phyloP scores from a whole-genome alignment of 1,140 invertebrate species.

The Leptopilina boulardi region DNA sequence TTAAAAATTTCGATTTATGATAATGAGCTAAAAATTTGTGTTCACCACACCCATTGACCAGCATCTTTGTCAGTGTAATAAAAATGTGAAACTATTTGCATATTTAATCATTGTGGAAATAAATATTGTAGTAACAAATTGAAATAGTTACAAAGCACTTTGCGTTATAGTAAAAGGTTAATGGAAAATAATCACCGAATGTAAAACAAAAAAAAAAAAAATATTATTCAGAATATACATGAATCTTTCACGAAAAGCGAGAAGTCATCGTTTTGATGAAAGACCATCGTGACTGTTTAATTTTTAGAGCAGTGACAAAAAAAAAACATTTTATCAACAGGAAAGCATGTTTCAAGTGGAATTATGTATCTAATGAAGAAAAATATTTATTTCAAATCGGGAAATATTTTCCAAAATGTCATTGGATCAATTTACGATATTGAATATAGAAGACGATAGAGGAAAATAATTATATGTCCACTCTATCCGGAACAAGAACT shows the following conservation, averaged over 20 bases:
- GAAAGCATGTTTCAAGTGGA: too few relatives aligned
- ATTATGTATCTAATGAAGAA: too few relatives aligned
- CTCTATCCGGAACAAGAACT: conserved; percentile 37
- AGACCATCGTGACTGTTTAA: not conserved
- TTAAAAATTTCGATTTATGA: too few relatives aligned
- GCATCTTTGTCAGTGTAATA: not conserved
- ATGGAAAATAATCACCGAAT: not conserved
- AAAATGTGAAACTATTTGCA: not conserved
- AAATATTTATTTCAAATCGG: not conserved
- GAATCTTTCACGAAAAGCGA: not conserved
- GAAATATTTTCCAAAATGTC: not conserved
- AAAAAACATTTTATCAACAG: too few relatives aligned
- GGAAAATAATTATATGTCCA: not conserved
- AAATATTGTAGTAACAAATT: not conserved
- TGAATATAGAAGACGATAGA: not conserved
- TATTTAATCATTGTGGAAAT: not conserved
- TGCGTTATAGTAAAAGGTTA: conserved; percentile 1
- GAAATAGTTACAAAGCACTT: conserved; percentile 9
- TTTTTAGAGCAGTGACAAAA: not conserved
- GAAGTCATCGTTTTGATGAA: conserved; percentile 4
- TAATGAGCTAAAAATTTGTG: too few relatives aligned
- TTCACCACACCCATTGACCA: too few relatives aligned
- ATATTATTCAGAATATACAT: not conserved
- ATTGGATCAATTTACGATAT: not conserved
- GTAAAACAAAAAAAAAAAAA: not conserved